Evolutionary conservation across 2,888 invertebrate genomes (phyloP).

Genomic region (Spialia ferax): DNA sequence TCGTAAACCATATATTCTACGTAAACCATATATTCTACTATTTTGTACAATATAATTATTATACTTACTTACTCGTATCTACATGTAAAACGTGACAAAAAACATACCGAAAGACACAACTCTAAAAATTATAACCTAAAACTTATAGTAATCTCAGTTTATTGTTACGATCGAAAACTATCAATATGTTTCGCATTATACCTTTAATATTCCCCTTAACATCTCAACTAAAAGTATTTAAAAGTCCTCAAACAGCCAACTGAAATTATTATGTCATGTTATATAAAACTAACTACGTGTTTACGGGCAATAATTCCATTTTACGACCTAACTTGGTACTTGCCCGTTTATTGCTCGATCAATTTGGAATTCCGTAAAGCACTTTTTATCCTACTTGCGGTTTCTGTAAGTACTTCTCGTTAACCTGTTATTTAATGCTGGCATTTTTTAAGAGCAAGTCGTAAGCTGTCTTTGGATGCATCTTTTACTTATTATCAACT

Average conservation of each 20-base stretch:
- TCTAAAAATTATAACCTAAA: too few relatives aligned
- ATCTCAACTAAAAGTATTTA: constrained; percentile 26
- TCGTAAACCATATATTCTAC: too few relatives aligned
- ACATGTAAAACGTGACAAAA: too few relatives aligned
- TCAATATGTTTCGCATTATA: neutral
- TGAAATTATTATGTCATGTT: constrained; percentile 36
- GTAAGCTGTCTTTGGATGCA: too few relatives aligned
- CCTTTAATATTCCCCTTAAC: neutral
- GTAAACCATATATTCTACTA: too few relatives aligned
- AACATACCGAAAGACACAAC: too few relatives aligned
- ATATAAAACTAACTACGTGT: constrained; percentile 29
- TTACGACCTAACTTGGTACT: constrained; percentile 26
- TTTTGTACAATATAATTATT: too few relatives aligned
- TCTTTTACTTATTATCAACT: too few relatives aligned
- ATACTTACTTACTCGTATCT: too few relatives aligned
- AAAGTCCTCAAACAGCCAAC: constrained; percentile 30
- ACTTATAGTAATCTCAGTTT: too few relatives aligned
- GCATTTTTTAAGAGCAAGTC: neutral
- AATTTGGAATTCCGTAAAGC: constrained; percentile 23
- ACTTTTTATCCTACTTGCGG: constrained; percentile 25
- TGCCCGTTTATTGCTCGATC: constrained; percentile 20
- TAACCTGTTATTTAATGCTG: constrained; percentile 4
- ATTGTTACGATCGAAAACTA: too few relatives aligned
- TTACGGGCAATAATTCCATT: constrained; percentile 33
- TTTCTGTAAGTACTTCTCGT: neutral